A percentile compares a stretch with the other conserved stretches of the same genome.
phyloP scores from a whole-genome alignment of 2,888 invertebrate species.

The Eubasilissa splendida region DNA sequence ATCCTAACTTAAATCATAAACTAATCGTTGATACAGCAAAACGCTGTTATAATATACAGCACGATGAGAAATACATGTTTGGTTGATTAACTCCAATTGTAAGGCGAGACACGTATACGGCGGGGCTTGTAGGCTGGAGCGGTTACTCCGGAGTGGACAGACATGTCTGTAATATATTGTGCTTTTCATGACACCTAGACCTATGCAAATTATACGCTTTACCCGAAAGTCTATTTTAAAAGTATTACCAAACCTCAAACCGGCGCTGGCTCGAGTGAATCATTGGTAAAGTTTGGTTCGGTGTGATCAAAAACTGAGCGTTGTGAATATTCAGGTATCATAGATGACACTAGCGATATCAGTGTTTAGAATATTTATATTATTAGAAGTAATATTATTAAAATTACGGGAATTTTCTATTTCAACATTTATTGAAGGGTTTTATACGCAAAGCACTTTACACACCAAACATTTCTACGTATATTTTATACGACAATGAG shows the following conservation, averaged over 20 bases:
- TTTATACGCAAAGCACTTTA: no score
- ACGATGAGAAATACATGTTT: slow-evolving; percentile 32
- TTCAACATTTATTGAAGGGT: no score
- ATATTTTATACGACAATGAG: no score
- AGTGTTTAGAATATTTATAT: no score
- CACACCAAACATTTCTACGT: no score
- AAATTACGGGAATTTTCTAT: no score
- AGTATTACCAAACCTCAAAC: slow-evolving; percentile 8
- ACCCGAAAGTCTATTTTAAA: slow-evolving; percentile 2
- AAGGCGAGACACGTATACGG: slow-evolving; percentile 24
- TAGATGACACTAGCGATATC: no score
- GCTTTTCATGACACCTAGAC: slow-evolving; percentile 1
- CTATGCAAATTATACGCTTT: not conserved
- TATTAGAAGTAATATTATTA: no score
- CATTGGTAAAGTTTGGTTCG: not conserved
- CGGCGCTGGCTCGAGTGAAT: not conserved
- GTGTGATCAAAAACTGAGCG: not conserved
- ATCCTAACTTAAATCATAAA: slow-evolving; percentile 15
- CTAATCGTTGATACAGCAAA: slow-evolving; percentile 15
- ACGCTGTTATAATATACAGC: slow-evolving; percentile 19
- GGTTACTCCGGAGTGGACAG: not conserved
- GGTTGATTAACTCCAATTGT: slow-evolving; percentile 39
- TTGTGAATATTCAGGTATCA: no score
- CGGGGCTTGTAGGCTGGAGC: not conserved
- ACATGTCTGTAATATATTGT: slow-evolving; percentile 15